Conservation (phyloP, 1,140 invertebrate species). For the Rhyzopertha dominica region DNA sequence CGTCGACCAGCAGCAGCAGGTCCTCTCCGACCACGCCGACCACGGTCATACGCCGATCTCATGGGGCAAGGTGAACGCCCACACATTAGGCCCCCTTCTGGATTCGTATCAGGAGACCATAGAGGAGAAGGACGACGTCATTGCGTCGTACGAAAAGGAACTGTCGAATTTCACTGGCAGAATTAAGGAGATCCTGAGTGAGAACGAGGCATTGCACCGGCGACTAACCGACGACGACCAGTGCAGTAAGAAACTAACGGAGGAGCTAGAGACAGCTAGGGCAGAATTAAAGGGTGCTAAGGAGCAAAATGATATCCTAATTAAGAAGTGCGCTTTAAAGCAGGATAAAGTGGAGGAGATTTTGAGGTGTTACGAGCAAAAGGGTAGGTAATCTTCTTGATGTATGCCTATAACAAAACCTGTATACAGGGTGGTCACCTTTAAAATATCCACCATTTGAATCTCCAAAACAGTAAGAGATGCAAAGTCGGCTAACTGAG, state of each 20-base stretch:
- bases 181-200: constrained; percentile 55
- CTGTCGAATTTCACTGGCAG: constrained; percentile 57
- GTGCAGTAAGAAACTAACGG: constrained; percentile 50
- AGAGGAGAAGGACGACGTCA: constrained; percentile 59
- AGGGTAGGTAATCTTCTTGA: constrained; percentile 37
- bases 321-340: constrained; percentile 50
- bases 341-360: constrained; percentile 58
- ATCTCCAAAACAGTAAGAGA: no score
- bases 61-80: constrained; percentile 53
- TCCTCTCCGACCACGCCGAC: constrained; percentile 33
- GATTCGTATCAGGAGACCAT: constrained; percentile 64
- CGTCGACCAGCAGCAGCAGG: constrained; percentile 12
- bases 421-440: background rate
- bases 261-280: constrained; percentile 42
- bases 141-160: constrained; percentile 55
- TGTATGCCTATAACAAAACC: constrained; percentile 1
- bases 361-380: constrained; percentile 55
- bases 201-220: constrained; percentile 58
- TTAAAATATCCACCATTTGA: no score
- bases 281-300: constrained; percentile 54
- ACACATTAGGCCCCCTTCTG: constrained; percentile 57
- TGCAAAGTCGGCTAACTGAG: no score
- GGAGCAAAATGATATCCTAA: constrained; percentile 55
- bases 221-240: constrained; percentile 48
- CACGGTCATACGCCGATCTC: constrained; percentile 40